phyloP scores from a whole-genome alignment of 2,797 vertebrate genomes.

The Toxotes lorentzi region DNA sequence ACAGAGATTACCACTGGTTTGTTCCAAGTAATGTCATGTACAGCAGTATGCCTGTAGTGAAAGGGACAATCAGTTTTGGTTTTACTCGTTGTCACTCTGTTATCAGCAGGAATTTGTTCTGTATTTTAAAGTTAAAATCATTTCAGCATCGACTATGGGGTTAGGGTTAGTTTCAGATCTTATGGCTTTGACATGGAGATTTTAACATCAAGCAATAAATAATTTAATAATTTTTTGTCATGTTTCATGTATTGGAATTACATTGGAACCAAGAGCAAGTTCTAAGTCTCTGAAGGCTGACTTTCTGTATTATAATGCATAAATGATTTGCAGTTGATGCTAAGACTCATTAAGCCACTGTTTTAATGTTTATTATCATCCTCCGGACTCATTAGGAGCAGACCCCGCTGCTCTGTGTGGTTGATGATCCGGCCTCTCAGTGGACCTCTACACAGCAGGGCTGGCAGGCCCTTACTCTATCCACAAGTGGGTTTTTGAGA shows the following conservation, averaged over 20 bases:
- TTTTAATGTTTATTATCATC: not conserved
- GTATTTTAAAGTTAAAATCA: no score
- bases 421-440: constrained; percentile 19
- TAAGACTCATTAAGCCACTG: not conserved
- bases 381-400: not conserved
- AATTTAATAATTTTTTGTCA: not conserved
- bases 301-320: not conserved
- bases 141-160: not conserved
- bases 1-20: constrained; percentile 19
- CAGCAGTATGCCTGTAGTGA: not conserved
- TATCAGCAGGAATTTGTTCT: not conserved
- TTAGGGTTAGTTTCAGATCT: not conserved
- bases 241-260: not conserved
- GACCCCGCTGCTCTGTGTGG: not conserved
- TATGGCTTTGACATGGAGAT: no score
- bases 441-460: constrained; percentile 5
- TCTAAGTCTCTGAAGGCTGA: not conserved
- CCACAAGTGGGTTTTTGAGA: constrained; percentile 48
- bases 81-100: not conserved
- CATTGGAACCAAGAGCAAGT: not conserved
- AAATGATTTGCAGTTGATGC: not conserved
- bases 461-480: constrained; percentile 15
- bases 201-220: not conserved
- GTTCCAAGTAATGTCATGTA: constrained; percentile 14
- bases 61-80: not conserved